These are phyloP conservation scores for Odocoileus hemionus DNA, from an alignment of 2,113 vertebrate genomes.

Conservation along the genomic window DNA sequence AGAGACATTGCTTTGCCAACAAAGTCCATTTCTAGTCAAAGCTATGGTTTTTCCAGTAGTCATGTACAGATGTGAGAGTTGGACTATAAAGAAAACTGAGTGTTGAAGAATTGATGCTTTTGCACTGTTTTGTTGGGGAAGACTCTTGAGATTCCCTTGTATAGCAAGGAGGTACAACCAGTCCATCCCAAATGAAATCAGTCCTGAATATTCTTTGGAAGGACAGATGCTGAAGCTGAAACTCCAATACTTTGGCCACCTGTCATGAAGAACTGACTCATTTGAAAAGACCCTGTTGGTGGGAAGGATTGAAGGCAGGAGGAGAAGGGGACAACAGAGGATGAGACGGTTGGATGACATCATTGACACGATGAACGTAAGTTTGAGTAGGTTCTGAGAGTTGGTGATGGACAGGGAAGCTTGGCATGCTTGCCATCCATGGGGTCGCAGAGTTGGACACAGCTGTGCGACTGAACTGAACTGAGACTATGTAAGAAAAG, in stretches of 20 bases:
- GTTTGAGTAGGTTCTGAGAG: background rate
- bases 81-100: background rate
- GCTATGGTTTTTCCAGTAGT: background rate
- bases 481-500: background rate
- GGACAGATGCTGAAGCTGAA: background rate
- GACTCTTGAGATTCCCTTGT: background rate
- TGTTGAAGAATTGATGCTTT: background rate
- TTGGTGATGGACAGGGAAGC: background rate
- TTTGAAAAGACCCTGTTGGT: background rate
- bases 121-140: background rate
- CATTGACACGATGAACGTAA: fast-evolving
- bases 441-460: background rate
- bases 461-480: background rate
- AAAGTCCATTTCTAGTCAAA: background rate
- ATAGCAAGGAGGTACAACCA: background rate
- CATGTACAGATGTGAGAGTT: background rate
- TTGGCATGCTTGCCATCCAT: background rate
- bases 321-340: background rate
- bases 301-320: background rate
- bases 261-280: background rate
- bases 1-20: background rate
- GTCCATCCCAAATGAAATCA: background rate
- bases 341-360: background rate
- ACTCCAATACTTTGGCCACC: background rate
- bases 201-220: background rate